phyloP scores from a whole-genome alignment of 92 coral and sea anemone genomes.

The Bergia sp. region DNA sequence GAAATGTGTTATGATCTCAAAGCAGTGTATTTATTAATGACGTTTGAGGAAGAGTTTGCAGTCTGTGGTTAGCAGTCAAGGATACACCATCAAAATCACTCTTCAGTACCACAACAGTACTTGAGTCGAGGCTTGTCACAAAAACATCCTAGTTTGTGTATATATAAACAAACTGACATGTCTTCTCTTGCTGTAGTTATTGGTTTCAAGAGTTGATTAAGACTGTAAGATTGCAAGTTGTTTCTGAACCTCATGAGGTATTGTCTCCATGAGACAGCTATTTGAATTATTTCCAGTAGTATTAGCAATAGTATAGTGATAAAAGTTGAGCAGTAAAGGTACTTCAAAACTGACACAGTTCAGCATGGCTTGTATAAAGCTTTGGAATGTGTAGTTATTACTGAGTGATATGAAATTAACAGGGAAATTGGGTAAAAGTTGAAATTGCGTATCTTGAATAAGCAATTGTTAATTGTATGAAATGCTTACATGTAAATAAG shows the following conservation, averaged over 20 bases:
- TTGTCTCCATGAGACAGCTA: slow-evolving; percentile 38
- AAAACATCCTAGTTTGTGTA: too few species aligned
- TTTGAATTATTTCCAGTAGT: neutral
- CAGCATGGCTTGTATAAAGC: neutral
- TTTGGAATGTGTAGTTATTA: neutral
- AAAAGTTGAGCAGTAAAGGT: neutral
- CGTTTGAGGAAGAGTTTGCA: slow-evolving; percentile 31
- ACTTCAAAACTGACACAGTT: neutral
- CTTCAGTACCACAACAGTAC: neutral
- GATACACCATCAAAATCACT: neutral
- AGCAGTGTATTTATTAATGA: slow-evolving; percentile 11
- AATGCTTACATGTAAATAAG: too few species aligned
- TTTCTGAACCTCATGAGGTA: slow-evolving; percentile 35
- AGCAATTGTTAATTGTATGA: too few species aligned
- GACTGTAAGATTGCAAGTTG: slow-evolving; percentile 32
- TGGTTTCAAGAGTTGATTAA: neutral
- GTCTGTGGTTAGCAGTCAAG: neutral
- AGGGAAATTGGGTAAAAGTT: too few species aligned
- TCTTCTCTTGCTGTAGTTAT: neutral
- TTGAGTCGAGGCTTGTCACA: too few species aligned
- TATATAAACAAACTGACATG: neutral
- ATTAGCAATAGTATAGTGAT: neutral
- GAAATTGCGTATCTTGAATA: too few species aligned
- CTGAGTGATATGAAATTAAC: too few species aligned
- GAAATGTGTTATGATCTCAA: slow-evolving; percentile 33